Evolutionary conservation across 2,888 invertebrate species (phyloP), one percentile per base, ranked within the genome.

Genomic region (Coleophora flavipennella): DNA sequence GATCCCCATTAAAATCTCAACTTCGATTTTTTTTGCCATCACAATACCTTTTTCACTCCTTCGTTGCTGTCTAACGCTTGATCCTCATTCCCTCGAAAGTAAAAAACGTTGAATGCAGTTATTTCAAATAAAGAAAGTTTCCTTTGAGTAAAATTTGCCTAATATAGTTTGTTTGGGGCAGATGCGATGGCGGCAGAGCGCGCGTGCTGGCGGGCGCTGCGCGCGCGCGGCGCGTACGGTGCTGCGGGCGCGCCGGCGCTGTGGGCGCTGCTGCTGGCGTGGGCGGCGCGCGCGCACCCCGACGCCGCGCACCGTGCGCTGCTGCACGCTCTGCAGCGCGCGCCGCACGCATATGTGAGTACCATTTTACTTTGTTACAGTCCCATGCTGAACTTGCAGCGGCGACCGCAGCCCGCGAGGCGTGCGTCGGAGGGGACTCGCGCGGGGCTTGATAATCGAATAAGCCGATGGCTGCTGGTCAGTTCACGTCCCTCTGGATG

Each of bases 261-360:
- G 40, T 48, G 38, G 62, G 50, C 51, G 40, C 44, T 50, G 46
- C 47, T 48, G 44, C 37, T 48, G 39, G 50, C 49, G 48, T 46
- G 52, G 51, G 53, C 52, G 46, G 50, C 50, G 37, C 45, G 44
- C 55, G 48, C 49, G 46, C 41, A 40, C 43, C 55, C 36, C 34
- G 8, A 36, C 43, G 35, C 32, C 48, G 29, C 35, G 53, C 46
- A 48, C 50, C 55, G 39, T 41, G 44, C 32, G 42, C 42, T 42
- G 46, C 56, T 36, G 36, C 6, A 36, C 49, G 33, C 39, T 52
- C 47, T 43, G 43, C 85, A 87, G 53, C 67, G 76, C 40, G 89
- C 88, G 7, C 75, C 60, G 13, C 48, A 49, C 41, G 50, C 57
- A 55, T 64, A 63, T 59, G 63, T 59, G 35, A n/a, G 42, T 14